Base-by-base conservation (phyloP, 2,113 vertebrate species). In the Tor tambroides region DNA sequence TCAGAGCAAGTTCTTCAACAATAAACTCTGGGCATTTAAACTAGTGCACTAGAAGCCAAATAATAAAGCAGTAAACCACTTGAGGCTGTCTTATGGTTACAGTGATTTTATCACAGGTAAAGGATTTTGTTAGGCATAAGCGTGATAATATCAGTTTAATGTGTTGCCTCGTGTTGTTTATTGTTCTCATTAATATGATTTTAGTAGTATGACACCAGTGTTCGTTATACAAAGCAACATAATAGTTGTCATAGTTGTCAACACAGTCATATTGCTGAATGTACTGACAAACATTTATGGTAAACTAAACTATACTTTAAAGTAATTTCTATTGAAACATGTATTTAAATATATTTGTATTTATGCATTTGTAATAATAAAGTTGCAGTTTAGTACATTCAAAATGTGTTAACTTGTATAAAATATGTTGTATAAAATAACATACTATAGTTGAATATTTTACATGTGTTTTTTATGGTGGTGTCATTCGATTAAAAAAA, bases 1-100 rank as follows among this genome's bases (percentile, higher is more conserved):
- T 87, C 93, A 82, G 23, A 49, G 38, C 59, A 67, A 41, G 67
- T 67, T 82, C 78, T 38, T 61, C 32, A 80, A 26, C 11, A 38
- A 41, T 32, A 19, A 32, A 32, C 19, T 59, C 28, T 56, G 76
- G 56, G 19, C 8, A 14, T 56, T 38, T 41, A 5, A 61, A 23
- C 11, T 14, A 6, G 5, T 54, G n/a, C 43, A 30, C 49, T 54
- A 43, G 35, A 80, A 61, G 28, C 28, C 28, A 79, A 32, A 54
- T 21, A 23, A 79, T 23, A 56, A 79, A 51, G 28, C 49, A 56
- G 1, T 56, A 12, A 35, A 23, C 3, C 15, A 12, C 15, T 14
- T 12, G 10, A 77, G 43, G 75, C 7, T 28, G 46, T 77, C 6
- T 51, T 49, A 77, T 0, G 0, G 11, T 46, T 38, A 38, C 38